A percentile compares a stretch with the other conserved stretches of the same genome.
Conservation (phyloP, 2,113 vertebrate species). For the Cacatua alba region DNA sequence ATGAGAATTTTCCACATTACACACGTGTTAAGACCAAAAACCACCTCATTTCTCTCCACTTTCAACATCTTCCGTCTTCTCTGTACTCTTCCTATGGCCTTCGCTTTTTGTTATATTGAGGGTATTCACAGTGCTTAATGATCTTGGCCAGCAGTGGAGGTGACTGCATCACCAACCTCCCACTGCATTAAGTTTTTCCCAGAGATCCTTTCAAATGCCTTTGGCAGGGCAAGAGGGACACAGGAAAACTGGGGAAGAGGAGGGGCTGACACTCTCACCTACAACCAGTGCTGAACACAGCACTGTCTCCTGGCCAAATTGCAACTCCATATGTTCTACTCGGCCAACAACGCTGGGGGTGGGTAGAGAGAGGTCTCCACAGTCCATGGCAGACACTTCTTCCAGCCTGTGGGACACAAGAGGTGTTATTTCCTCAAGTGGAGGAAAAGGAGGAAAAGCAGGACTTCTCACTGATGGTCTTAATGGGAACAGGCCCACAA, state of each 20-base stretch:
- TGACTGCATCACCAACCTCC: background rate
- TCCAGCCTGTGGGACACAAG: slow-evolving; percentile 70
- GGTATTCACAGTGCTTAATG: background rate
- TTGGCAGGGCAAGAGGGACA: background rate
- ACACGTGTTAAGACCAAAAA: background rate
- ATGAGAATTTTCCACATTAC: background rate
- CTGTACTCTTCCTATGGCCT: background rate
- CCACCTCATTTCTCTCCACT: background rate
- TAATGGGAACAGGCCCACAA: background rate
- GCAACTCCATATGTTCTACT: slow-evolving; percentile 81
- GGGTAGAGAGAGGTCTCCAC: slow-evolving; percentile 40
- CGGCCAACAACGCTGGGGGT: slow-evolving; percentile 45
- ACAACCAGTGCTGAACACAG: slow-evolving; percentile 84
- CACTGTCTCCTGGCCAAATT: slow-evolving; percentile 83
- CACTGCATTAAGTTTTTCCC: background rate
- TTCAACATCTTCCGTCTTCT: background rate
- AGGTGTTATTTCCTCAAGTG: slow-evolving; percentile 8
- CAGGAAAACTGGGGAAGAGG: background rate
- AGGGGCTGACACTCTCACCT: slow-evolving; percentile 75
- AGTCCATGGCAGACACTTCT: slow-evolving; percentile 52
- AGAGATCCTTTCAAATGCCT: background rate
- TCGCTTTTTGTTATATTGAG: background rate
- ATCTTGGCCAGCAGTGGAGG: background rate
- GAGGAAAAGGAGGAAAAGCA: background rate
- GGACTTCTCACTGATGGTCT: background rate